These are phyloP conservation scores for Enteromius anoplus DNA, from an alignment of 2,797 vertebrate species.

Conservation along the genomic window DNA sequence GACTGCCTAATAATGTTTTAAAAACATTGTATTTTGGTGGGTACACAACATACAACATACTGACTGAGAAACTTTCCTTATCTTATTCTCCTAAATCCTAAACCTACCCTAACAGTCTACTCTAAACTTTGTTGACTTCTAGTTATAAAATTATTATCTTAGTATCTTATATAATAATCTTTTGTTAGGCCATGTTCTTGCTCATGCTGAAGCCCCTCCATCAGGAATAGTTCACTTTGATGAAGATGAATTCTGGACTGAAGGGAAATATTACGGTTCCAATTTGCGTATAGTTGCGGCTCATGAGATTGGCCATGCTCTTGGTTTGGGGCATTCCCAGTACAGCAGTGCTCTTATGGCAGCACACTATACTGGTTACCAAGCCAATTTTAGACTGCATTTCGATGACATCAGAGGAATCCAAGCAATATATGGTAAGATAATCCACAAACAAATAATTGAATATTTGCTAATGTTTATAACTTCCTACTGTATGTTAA, in stretches of 20 bases:
- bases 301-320: constrained; percentile 89
- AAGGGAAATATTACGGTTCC: constrained; percentile 78
- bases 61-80: too few relatives aligned
- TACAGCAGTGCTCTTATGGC: constrained; percentile 84
- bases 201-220: constrained; percentile 86
- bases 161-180: not conserved
- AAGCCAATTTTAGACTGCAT: constrained; percentile 80
- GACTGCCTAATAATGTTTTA: too few relatives aligned
- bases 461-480: not conserved
- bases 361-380: constrained; percentile 83
- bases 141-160: too few relatives aligned
- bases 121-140: too few relatives aligned
- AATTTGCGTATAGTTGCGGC: constrained; percentile 91
- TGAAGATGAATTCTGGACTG: constrained; percentile 88
- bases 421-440: constrained; percentile 85
- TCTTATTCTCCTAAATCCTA: too few relatives aligned
- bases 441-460: not conserved
- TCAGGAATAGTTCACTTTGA: constrained; percentile 88
- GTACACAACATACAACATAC: too few relatives aligned
- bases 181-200: constrained; percentile 81
- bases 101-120: too few relatives aligned
- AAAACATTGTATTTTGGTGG: too few relatives aligned
- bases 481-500: not conserved
- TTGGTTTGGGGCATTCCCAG: constrained; percentile 89
- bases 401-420: constrained; percentile 85